Percentiles rank a stretch among this genome's conserved stretches.
These are phyloP conservation scores for Manacus vitellinus DNA, from an alignment of 2,113 vertebrate genomes.

Conservation along the genomic window DNA sequence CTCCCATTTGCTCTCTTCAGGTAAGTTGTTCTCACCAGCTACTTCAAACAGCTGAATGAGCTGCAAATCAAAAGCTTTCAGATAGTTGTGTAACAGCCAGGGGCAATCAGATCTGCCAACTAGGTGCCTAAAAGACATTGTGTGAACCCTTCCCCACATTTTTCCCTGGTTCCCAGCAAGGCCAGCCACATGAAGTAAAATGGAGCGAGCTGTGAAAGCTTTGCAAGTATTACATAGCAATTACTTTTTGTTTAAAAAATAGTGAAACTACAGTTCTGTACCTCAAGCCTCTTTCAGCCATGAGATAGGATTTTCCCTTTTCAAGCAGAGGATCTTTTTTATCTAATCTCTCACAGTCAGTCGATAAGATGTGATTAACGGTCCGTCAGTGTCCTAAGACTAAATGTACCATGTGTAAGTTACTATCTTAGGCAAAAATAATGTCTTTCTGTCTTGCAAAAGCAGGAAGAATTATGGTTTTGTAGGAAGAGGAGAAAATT, in stretches of 20 bases:
- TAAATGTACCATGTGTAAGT: background rate
- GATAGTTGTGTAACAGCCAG: background rate
- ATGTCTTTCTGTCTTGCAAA: background rate
- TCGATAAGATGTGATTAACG: background rate
- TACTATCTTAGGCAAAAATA: background rate
- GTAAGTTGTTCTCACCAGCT: background rate
- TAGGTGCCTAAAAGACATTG: background rate
- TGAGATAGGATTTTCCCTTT: background rate
- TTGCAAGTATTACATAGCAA: background rate
- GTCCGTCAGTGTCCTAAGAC: background rate
- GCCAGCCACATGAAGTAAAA: background rate
- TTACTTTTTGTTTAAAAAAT: background rate
- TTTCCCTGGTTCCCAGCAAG: background rate
- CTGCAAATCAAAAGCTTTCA: background rate
- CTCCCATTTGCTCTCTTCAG: background rate
- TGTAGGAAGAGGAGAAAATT: background rate
- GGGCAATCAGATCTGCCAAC: background rate
- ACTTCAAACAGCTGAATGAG: background rate
- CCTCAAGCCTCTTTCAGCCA: background rate
- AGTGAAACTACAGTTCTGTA: background rate
- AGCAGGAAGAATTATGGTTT: background rate
- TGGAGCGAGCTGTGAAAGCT: background rate
- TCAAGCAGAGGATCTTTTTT: background rate
- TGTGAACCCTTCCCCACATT: background rate
- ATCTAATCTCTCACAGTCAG: background rate